Base-by-base conservation (phyloP, 2,113 vertebrate genomes). In the Malurus melanocephalus region DNA sequence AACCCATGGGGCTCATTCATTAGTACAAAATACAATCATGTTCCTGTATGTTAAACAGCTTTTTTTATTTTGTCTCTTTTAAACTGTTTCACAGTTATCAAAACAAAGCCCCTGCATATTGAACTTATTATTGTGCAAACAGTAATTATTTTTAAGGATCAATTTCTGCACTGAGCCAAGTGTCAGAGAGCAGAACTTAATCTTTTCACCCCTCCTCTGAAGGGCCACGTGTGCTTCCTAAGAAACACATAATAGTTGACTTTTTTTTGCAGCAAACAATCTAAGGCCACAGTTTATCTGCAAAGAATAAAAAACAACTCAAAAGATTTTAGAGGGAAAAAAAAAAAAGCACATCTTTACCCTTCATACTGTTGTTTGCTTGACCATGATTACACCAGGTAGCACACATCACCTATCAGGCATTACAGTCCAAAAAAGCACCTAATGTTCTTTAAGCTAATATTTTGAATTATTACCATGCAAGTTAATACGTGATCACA, bases 21-120 rank as follows among this genome's bases (percentile, higher is more conserved):
- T 93, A 96, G 92, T 98, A 98, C 91, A 97, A 98, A 98, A 97
- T 98, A 97, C 96, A 97, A 95, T 97, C 94, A 95, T 94, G 53
- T 93, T 75, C 56, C 72, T 85, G 87, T 96, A 90, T 95, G 91
- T 94, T 96, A 95, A 97, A 96, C 49, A 90, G 92, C 94, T 91
- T 95, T 81, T 90, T 85, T 94, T 82, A 87, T 94, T 95, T 95
- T 82, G 85, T 94, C 94, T 94, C 81, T 96, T 90, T 93, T 91
- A 93, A 97, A 97, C 96, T 94, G 85, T 94, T 96, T 96, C 91
- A 95, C 94, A 96, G 94, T 95, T 95, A 95, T 87, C 94, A 96
- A 97, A 97, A 96, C 95, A 95, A 95, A 89, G 89, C 87, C 92
- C 92, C 90, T 94, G 92, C 91, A 96, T 96, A 93, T 66, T 95